Evolutionary conservation across 2,797 vertebrate genomes (phyloP), one percentile per base, ranked within the genome.

Genomic region (Hephaestus fuliginosus): DNA sequence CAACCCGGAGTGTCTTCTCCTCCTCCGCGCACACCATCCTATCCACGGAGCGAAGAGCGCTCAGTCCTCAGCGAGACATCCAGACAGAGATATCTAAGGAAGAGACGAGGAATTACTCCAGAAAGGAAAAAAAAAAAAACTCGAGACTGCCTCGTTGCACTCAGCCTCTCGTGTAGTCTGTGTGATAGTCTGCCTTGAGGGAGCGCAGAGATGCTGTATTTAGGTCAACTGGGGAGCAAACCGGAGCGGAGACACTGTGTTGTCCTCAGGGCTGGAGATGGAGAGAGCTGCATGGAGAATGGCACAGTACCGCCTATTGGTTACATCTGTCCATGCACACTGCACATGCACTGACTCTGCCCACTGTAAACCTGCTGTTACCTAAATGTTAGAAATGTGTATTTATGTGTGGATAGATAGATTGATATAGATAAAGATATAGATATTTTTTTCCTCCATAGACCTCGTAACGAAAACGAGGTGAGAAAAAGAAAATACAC

Each of bases 191-290:
- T 88, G 93, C 94, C 93, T 85, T 56, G 44, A 88, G 90, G 93
- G 93, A 93, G 60, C 85, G 88, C 76, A 85, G 92, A 88, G 90
- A 88, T 88, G 92, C 84, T 89, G 95, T 95, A 97, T 97, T 95
- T 96, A 96, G 96, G 96, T 96, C 96, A 97, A 93, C 94, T 93
- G 92, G 92, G 88, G 93, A 94, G 94, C 92, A 94, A 94, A 94
- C 88, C 92, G 87, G 84, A 75, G 91, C 83, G 89, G 88, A 91
- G 94, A 90, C 63, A 43, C 84, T 82, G 89, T 58, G 83, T 55
- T 93, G 86, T 94, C 91, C 92, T 89, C 68, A 28, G 92, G 92
- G 88, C 90, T 88, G 86, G 77, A 88, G 90, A 83, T 56, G 85
- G 77, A 90, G 52, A 68, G 10, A 25, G 86, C 76, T 68, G 85